These are phyloP conservation scores for Lacerta bilineata DNA, from an alignment of 2,797 vertebrate genomes.

Conservation along the genomic window DNA sequence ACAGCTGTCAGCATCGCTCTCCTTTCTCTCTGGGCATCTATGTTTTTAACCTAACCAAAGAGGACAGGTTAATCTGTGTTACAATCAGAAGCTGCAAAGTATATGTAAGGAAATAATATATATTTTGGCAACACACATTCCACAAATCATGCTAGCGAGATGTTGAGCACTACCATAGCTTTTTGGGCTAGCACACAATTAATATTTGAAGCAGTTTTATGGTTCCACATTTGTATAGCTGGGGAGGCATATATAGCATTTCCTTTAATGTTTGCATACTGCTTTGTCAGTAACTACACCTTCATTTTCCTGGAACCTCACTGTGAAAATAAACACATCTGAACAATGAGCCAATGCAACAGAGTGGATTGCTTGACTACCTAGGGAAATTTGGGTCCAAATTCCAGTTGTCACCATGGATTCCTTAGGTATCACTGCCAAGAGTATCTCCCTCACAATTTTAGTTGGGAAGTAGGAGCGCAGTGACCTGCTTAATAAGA, in stretches of 20 bases:
- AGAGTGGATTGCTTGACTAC: background rate
- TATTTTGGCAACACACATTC: background rate
- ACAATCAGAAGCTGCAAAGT: accelerated
- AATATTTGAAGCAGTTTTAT: constrained; percentile 23
- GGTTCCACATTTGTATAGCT: background rate
- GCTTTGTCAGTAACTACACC: constrained; percentile 37
- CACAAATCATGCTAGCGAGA: background rate
- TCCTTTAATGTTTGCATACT: background rate
- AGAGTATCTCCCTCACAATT: background rate
- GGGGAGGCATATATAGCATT: background rate
- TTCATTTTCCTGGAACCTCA: background rate
- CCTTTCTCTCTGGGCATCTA: constrained; percentile 10
- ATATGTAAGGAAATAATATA: background rate
- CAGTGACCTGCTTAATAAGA: background rate
- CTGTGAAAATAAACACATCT: background rate
- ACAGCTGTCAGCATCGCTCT: background rate
- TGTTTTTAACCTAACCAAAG: background rate
- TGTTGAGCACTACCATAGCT: background rate
- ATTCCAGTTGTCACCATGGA: background rate
- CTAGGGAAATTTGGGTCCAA: background rate
- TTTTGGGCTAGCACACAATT: constrained; percentile 5
- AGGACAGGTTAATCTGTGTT: background rate
- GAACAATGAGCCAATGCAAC: background rate
- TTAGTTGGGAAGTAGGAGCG: background rate
- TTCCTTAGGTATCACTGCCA: background rate